Conservation (phyloP, 2,888 invertebrate species). For the Thyatira batis region DNA sequence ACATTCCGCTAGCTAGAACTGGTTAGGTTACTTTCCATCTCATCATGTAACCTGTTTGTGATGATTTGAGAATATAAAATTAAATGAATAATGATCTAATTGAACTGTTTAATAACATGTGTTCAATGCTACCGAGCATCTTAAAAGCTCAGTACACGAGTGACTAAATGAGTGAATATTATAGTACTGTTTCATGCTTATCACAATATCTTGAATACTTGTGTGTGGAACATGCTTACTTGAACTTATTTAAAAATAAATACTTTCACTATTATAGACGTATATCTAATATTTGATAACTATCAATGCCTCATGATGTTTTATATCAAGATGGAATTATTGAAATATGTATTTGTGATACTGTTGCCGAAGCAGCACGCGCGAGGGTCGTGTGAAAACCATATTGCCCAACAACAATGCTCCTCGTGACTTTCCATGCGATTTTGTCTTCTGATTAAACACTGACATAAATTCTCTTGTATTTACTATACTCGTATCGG, state of each 20-base stretch:
- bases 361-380: conserved; percentile 54
- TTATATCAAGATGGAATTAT: conserved; percentile 55
- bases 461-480: conserved; percentile 73
- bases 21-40: conserved; percentile 12
- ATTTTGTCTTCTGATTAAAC: conserved; percentile 72
- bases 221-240: no score
- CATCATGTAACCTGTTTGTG: neutral
- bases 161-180: no score
- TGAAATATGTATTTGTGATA: conserved; percentile 63
- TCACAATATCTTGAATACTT: no score
- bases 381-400: conserved; percentile 67
- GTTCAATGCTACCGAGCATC: no score
- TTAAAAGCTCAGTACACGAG: no score
- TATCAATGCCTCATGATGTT: neutral
- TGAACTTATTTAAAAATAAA: no score
- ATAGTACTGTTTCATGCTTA: no score
- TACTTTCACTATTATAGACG: no score
- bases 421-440: conserved; percentile 70
- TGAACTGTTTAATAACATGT: neutral
- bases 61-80: no score
- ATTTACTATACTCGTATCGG: conserved; percentile 76
- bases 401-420: conserved; percentile 67
- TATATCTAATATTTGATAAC: no score
- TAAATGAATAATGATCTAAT: neutral
- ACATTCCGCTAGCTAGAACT: conserved; percentile 1